Evolutionary conservation across 2,888 invertebrate species (phyloP).

Genomic region (Thecophora atra): DNA sequence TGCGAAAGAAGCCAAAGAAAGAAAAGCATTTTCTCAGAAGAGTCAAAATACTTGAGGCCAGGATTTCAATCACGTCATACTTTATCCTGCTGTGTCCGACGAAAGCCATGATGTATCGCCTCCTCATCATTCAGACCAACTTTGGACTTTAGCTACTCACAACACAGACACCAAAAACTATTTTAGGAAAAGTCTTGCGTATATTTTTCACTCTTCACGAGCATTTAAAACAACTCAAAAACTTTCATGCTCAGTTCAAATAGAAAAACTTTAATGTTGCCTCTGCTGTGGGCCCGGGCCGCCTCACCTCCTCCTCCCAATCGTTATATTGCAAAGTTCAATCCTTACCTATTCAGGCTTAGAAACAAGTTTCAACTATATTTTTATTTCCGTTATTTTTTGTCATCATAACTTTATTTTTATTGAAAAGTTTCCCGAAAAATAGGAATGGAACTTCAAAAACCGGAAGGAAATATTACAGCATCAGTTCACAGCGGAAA

Average conservation of each 20-base stretch:
- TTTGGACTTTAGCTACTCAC: too few species aligned
- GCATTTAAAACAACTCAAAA: slow-evolving; percentile 19
- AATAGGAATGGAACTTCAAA: slow-evolving; percentile 14
- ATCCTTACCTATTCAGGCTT: background rate
- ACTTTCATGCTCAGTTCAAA: slow-evolving; percentile 4
- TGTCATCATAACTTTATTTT: slow-evolving; percentile 6
- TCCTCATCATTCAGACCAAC: too few species aligned
- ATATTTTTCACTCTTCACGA: background rate
- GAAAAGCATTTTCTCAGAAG: too few species aligned
- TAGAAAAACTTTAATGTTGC: slow-evolving; percentile 1
- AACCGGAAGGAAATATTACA: slow-evolving; percentile 25
- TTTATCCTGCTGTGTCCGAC: too few species aligned
- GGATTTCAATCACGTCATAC: too few species aligned
- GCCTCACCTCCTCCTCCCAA: background rate
- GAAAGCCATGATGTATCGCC: too few species aligned
- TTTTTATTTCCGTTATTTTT: too few species aligned
- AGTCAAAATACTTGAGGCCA: too few species aligned
- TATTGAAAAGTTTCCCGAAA: background rate
- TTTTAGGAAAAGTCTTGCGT: background rate
- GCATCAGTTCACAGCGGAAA: slow-evolving; percentile 4
- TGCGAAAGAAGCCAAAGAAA: too few species aligned
- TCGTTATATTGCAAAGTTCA: background rate
- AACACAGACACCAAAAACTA: too few species aligned
- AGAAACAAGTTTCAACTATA: background rate
- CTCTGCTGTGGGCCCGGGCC: too few species aligned